Evolutionary conservation across 2,888 invertebrate species (phyloP).

Genomic region (Tubulanus polymorphus): DNA sequence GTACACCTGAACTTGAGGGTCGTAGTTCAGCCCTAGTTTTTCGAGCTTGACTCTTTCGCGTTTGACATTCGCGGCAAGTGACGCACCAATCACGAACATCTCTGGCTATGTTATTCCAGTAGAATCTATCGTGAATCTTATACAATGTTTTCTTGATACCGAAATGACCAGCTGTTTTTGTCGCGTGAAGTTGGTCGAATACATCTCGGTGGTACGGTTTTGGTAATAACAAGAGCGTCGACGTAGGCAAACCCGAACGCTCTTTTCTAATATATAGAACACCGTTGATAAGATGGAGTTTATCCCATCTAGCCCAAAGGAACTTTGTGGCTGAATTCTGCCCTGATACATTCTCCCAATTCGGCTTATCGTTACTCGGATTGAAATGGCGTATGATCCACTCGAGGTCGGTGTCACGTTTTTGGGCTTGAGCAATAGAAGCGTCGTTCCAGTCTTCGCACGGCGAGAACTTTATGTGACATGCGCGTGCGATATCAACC

Average conservation of each 20-base stretch:
- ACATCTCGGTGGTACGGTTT: neutral
- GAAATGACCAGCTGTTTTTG: conserved; percentile 11
- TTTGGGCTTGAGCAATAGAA: no score
- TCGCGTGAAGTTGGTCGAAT: neutral
- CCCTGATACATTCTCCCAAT: neutral
- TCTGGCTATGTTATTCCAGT: conserved; percentile 8
- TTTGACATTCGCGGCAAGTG: conserved; percentile 2
- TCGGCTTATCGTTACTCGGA: no score
- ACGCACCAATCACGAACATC: conserved; percentile 9
- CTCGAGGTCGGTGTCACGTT: no score
- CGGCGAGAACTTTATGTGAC: no score
- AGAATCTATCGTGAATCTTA: conserved; percentile 12
- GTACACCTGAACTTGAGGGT: conserved; percentile 3
- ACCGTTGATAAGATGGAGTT: neutral
- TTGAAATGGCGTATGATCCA: no score
- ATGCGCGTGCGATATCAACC: no score
- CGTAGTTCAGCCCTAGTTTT: conserved; percentile 3
- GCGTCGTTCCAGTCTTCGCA: no score
- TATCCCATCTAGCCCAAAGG: neutral
- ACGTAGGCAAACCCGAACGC: neutral
- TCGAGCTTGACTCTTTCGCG: neutral
- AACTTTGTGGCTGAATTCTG: neutral
- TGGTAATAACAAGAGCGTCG: neutral
- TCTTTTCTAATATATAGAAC: neutral
- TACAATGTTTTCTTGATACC: conserved; percentile 7